Evolutionary conservation across 2,888 invertebrate species (phyloP).

Genomic region (Eupithecia inturbata): DNA sequence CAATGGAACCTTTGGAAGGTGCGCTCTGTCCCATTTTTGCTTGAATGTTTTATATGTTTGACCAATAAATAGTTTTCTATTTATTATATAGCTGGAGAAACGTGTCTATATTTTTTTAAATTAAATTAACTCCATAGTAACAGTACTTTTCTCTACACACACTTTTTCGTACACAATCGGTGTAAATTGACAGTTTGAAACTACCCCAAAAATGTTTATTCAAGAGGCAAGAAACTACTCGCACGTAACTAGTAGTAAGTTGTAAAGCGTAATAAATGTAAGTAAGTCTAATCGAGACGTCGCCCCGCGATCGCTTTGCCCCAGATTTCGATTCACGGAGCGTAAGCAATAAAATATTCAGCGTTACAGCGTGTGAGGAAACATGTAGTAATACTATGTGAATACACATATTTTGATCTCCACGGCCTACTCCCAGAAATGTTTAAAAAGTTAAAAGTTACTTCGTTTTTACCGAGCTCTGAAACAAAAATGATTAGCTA

Average conservation of each 20-base stretch:
- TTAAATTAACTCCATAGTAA: too few species aligned
- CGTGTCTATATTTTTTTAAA: too few species aligned
- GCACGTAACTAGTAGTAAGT: background rate
- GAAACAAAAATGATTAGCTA: too few species aligned
- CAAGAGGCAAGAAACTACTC: background rate
- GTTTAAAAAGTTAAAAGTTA: background rate
- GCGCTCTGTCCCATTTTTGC: too few species aligned
- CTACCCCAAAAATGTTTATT: background rate
- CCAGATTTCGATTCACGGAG: conserved; percentile 24
- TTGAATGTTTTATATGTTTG: too few species aligned
- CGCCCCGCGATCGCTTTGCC: background rate
- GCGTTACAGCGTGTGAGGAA: background rate
- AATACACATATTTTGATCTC: background rate
- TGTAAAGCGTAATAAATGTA: background rate
- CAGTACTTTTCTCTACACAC: background rate
- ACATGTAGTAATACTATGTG: conserved; percentile 18
- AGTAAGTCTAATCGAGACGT: background rate
- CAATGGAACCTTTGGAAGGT: too few species aligned
- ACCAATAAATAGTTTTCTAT: too few species aligned
- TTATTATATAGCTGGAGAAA: too few species aligned
- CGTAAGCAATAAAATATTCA: conserved; percentile 34
- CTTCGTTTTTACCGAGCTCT: too few species aligned
- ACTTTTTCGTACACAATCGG: background rate
- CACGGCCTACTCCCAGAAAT: background rate
- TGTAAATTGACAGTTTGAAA: background rate